Evolutionary conservation across 2,888 invertebrate genomes (phyloP), one percentile per base, ranked within the genome.

Genomic region (Andrena dorsata): DNA sequence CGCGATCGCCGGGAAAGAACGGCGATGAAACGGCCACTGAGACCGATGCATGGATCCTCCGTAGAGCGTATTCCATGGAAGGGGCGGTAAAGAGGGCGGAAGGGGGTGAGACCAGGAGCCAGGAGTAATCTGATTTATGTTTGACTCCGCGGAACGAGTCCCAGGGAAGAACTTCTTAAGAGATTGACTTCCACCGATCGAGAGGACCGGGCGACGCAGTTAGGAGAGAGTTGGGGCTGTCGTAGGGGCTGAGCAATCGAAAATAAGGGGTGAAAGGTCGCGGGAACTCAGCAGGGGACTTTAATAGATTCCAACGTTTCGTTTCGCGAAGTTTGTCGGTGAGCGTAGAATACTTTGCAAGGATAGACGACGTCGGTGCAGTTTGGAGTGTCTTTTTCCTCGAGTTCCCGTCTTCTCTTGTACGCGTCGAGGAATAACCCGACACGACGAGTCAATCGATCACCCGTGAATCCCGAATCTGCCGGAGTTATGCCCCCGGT

Each of bases 71-170:
- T 6, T 41, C 7, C 26, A 23, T 26, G 30, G 16, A 23, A 8
- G 47, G 23, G 26, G 56, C 20, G 10, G 35, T n/a, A 0, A 16
- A 26, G 20, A 3, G 8, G 3, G 23, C 6, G 20, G 58, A 32
- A n/a, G 20, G 61, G 30, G 61, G 28, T 35, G 73, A 56, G 32
- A 58, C 65, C 85, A 63, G 71, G 73, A 82, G 76, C 80, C 68
- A 83, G 83, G 86, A 84, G 87, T 92, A 92, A 93, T 93, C 91
- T 92, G 92, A 93, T 93, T 93, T 93, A 91, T 90, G 90, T 91
- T 92, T 90, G 92, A 92, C 91, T 93, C 77, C 28, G 63, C 70
- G 58, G 80, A 79, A 82, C 76, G 82, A 85, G 85, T 76, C 79
- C 65, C 76, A 71, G 30, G 66, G 84, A 78, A 83, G 90, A 93